These are phyloP conservation scores for Colletes collaris DNA, from an alignment of 2,888 invertebrate genomes.

Conservation along the genomic window DNA sequence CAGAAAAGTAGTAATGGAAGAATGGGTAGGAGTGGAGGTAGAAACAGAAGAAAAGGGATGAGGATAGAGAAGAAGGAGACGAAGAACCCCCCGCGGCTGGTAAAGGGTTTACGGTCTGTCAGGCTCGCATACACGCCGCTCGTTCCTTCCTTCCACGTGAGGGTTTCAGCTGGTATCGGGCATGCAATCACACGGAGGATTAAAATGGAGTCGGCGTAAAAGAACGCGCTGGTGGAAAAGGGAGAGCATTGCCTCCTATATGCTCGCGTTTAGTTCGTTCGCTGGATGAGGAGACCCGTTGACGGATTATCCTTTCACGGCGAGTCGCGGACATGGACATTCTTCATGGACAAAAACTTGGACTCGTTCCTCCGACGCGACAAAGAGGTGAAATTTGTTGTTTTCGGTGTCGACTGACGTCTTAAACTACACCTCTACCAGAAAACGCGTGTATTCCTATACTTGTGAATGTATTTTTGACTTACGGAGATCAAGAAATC, in stretches of 20 bases:
- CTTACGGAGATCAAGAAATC: too few relatives aligned
- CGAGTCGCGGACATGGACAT: slow-evolving; percentile 55
- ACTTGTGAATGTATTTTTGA: too few relatives aligned
- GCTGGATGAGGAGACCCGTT: slow-evolving; percentile 63
- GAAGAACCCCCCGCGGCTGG: slow-evolving; percentile 79
- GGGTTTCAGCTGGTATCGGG: slow-evolving; percentile 80
- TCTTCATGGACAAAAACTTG: slow-evolving; percentile 52
- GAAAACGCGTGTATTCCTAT: neutral
- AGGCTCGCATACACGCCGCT: slow-evolving; percentile 76
- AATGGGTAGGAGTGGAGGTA: slow-evolving; percentile 16
- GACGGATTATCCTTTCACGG: slow-evolving; percentile 77
- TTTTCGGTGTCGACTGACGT: slow-evolving; percentile 41
- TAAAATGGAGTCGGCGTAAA: slow-evolving; percentile 76
- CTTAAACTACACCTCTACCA: neutral
- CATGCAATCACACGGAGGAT: slow-evolving; percentile 81
- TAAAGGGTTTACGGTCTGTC: slow-evolving; percentile 81
- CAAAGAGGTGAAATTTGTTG: slow-evolving; percentile 55
- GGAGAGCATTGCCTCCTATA: slow-evolving; percentile 57
- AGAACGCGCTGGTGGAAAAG: slow-evolving; percentile 62
- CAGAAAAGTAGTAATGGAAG: slow-evolving; percentile 23
- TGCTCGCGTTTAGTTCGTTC: slow-evolving; percentile 69
- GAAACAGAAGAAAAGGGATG: slow-evolving; percentile 30
- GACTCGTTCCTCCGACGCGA: slow-evolving; percentile 39
- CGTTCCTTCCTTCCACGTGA: slow-evolving; percentile 80
- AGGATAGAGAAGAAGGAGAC: slow-evolving; percentile 57